Evolutionary conservation across 2,797 vertebrate species (phyloP), one percentile per base, ranked within the genome.

Genomic region (Kryptopterus vitreolus): DNA sequence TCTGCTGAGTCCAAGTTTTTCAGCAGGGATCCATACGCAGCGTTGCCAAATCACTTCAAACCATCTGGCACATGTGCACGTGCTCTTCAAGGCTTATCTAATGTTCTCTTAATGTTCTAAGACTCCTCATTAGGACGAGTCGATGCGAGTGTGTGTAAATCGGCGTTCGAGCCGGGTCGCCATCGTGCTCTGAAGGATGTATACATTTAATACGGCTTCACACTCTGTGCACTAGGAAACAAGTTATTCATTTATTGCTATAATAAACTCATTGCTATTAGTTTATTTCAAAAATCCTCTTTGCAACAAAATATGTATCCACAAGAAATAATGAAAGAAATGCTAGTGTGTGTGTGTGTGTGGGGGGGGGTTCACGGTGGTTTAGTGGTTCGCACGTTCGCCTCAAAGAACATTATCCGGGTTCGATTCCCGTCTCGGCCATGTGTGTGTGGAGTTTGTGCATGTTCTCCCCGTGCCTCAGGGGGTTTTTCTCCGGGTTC

Each of bases 11-110:
- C 79, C 79, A 89, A 82, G 57, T 82, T 55, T 84, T 88, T 89
- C 79, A 86, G 83, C 78, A 80, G 78, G 81, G 80, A 81, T 89
- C 80, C 75, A 81, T 68, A 79, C 82, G 79, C 82, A 87, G 85
- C 81, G 74, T 31, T 81, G 59, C 79, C 88, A 86, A 87, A 86
- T 87, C 86, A 82, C 82, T 85, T 88, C 80, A 82, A 85, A 88
- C 85, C 88, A 85, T 85, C 82, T 84, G 85, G 82, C 69, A 81
- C 85, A 84, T 35, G 68, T 58, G 78, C 81, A 78, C 77, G 70
- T 58, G 69, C 73, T 81, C 55, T 57, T 38, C 50, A 84, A 85
- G 69, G 85, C 46, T 62, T 70, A 12, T 58, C 26, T 81, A 86
- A 69, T 53, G 83, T 81, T 59, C 69, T 63, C 70, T 48, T 38